Base-by-base conservation (phyloP, 2,113 vertebrate genomes). In the Sisor rabdophorus region DNA sequence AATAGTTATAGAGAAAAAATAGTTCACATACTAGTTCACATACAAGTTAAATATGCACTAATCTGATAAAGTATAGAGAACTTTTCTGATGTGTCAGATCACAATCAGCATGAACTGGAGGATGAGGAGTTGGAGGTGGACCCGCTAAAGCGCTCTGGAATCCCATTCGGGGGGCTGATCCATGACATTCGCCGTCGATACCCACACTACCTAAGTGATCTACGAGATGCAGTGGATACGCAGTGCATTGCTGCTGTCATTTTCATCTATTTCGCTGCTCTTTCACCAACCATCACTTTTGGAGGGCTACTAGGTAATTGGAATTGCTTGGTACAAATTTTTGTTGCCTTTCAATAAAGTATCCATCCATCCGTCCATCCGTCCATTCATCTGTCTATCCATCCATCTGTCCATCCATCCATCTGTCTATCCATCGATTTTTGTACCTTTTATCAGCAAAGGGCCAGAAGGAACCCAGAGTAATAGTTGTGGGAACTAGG, bases 191-290 rank as follows among this genome's bases (percentile, higher is more conserved):
- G 92, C 63, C 92, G 95, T 11, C 95, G 97, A 60, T 99, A 97
- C 86, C 97, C 96, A 0, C 92, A 91, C 79, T 98, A 99, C 76
- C 83, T 92, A 84, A 98, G 95, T 22, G 97, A 99, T 90, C 86
- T 98, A 60, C 93, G 93, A 83, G 97, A 98, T 0, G 92, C 95
- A 3, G 55, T 98, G 84, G 94, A 98, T 90, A 93, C 91, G 80
- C 97, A 99, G 88, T 98, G 97, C 40, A 59, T 98, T 55, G 96
- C 96, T 0, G 95, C 96, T 0, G 91, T 98, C 82, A 95, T 99
- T 82, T 99, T 99, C 89, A 98, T 99, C 89, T 99, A 99, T 86
- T 99, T 99, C 11, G 97, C 97, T 0, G 96, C 97, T 63, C 93
- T 99, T 84, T 98, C 97, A 19, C 97, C 97, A 15, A 97, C 97